Percentiles rank a stretch among this genome's conserved stretches.
These are phyloP conservation scores for Myanophis thanlyinensis DNA, from an alignment of 2,113 vertebrate species.

Conservation along the genomic window DNA sequence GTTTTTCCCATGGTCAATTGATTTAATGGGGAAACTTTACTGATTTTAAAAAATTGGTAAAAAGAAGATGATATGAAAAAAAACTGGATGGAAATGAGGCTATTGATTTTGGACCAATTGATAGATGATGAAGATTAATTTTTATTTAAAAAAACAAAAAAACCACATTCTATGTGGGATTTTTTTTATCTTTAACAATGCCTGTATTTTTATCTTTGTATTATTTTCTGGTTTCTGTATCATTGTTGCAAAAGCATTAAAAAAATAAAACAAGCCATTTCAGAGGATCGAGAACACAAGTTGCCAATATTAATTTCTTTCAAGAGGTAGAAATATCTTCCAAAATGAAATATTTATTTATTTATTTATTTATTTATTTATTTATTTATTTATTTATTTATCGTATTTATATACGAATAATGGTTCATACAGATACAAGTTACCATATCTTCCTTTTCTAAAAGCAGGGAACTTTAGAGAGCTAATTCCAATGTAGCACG, in stretches of 20 bases:
- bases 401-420: too few species aligned
- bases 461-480: background rate
- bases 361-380: too few species aligned
- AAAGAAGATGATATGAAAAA: background rate
- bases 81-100: background rate
- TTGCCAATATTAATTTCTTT: background rate
- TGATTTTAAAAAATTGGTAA: background rate
- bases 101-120: background rate
- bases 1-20: background rate
- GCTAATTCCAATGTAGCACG: background rate
- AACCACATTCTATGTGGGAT: background rate
- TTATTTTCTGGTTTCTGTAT: background rate
- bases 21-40: background rate
- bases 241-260: background rate
- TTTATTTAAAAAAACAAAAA: background rate
- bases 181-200: background rate
- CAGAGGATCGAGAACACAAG: background rate
- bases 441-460: background rate
- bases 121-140: background rate
- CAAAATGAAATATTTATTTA: background rate
- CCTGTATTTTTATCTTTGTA: background rate
- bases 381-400: too few species aligned
- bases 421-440: background rate
- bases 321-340: background rate
- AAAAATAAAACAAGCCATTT: background rate